These are phyloP conservation scores for Plagodis pulveraria DNA, from an alignment of 2,888 invertebrate species.

Conservation along the genomic window DNA sequence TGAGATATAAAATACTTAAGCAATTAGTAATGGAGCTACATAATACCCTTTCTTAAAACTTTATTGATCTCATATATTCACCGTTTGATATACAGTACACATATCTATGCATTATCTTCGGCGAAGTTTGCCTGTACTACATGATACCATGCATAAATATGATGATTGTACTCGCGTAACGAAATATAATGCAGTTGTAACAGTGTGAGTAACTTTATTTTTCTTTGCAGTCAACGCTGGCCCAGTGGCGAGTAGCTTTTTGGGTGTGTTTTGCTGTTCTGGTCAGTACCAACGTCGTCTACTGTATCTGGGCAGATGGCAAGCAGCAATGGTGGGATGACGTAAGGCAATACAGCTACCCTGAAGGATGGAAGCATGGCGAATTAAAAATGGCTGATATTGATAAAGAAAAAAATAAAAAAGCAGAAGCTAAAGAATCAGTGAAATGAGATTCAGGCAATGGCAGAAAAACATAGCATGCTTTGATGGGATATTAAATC, in stretches of 20 bases:
- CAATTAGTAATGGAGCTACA: no score
- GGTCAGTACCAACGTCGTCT: slow-evolving; percentile 87
- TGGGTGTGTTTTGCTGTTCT: slow-evolving; percentile 89
- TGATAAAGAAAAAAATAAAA: slow-evolving; percentile 72
- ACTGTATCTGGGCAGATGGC: slow-evolving; percentile 88
- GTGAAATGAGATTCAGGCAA: slow-evolving; percentile 26
- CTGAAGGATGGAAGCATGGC: slow-evolving; percentile 73
- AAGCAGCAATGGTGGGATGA: slow-evolving; percentile 91
- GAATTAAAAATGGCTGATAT: slow-evolving; percentile 56
- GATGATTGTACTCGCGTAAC: no score
- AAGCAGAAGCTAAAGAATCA: slow-evolving; percentile 56
- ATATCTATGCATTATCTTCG: no score
- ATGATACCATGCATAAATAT: no score
- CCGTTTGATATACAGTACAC: neutral
- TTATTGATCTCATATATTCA: neutral
- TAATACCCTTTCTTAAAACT: no score
- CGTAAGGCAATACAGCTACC: slow-evolving; percentile 79
- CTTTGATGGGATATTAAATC: neutral
- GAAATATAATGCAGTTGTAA: no score
- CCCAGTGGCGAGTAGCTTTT: slow-evolving; percentile 89
- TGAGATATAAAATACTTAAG: no score
- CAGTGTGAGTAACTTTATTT: no score
- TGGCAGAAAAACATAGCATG: neutral
- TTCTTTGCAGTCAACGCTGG: slow-evolving; percentile 80
- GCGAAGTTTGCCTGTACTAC: no score